phyloP scores from a whole-genome alignment of 2,888 invertebrate genomes.

The Cyrtodaria siliqua region DNA sequence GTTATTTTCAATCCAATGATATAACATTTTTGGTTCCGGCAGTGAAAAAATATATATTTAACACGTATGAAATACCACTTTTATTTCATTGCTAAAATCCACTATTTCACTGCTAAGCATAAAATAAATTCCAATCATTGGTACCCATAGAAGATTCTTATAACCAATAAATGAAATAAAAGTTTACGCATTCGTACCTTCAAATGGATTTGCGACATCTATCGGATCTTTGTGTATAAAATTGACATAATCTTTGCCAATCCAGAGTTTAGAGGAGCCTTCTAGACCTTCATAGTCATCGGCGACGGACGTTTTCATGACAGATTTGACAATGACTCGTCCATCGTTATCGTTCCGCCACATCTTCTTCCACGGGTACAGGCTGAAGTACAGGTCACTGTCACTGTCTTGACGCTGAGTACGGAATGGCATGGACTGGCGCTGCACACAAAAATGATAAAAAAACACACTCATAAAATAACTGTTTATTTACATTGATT shows the following conservation, averaged over 20 bases:
- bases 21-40: too few species aligned
- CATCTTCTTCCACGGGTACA: conserved; percentile 61
- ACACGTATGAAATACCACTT: too few species aligned
- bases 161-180: too few species aligned
- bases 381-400: conserved; percentile 46
- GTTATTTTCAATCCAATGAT: too few species aligned
- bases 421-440: conserved; percentile 54
- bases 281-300: conserved; percentile 84
- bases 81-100: too few species aligned
- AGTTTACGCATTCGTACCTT: too few species aligned
- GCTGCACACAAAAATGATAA: conserved; percentile 11
- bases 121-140: too few species aligned
- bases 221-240: conserved; percentile 98
- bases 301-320: conserved; percentile 54
- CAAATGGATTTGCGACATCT: conserved; percentile 94
- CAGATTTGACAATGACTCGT: conserved; percentile 47
- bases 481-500: too few species aligned
- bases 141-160: too few species aligned
- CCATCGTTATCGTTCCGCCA: conserved; percentile 36
- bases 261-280: conserved; percentile 95
- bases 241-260: conserved; percentile 98
- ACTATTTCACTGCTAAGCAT: too few species aligned
- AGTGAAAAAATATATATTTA: too few species aligned
- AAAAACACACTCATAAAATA: neutral
- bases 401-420: conserved; percentile 49